Conservation (phyloP, 2,888 invertebrate genomes). For the Petrolisthes manimaculis region DNA sequence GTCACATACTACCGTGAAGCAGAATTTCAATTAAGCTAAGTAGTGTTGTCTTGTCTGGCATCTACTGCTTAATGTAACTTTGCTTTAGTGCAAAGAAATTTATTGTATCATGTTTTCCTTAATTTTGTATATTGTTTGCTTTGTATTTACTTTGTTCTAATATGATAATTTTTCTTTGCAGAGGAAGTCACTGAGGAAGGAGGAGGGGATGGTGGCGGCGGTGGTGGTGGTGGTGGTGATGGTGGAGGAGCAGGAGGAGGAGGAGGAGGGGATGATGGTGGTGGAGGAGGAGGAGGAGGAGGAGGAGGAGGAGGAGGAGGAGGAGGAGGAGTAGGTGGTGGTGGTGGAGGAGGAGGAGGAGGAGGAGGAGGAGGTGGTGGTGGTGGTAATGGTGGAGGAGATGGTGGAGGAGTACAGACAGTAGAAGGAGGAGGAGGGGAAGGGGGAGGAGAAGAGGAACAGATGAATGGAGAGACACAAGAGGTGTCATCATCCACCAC, state of each 20-base stretch:
- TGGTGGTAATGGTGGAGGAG: constrained; percentile 39
- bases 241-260: constrained; percentile 71
- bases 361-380: constrained; percentile 49
- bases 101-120: too few species aligned
- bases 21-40: too few species aligned
- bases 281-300: constrained; percentile 44
- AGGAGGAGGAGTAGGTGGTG: constrained; percentile 70
- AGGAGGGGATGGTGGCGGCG: constrained; percentile 76
- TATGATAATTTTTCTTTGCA: constrained; percentile 6
- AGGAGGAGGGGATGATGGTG: constrained; percentile 72
- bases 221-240: constrained; percentile 46
- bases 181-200: constrained; percentile 66
- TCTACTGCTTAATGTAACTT: too few species aligned
- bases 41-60: too few species aligned
- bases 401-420: constrained; percentile 67
- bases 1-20: too few species aligned
- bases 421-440: constrained; percentile 63
- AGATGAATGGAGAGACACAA: constrained; percentile 72
- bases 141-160: too few species aligned
- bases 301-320: constrained; percentile 60
- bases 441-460: constrained; percentile 66
- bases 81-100: too few species aligned
- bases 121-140: too few species aligned
- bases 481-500: constrained; percentile 68
- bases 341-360: constrained; percentile 67